Base-by-base conservation (phyloP, 1,140 invertebrate genomes). In the Pteromalus puparum region DNA sequence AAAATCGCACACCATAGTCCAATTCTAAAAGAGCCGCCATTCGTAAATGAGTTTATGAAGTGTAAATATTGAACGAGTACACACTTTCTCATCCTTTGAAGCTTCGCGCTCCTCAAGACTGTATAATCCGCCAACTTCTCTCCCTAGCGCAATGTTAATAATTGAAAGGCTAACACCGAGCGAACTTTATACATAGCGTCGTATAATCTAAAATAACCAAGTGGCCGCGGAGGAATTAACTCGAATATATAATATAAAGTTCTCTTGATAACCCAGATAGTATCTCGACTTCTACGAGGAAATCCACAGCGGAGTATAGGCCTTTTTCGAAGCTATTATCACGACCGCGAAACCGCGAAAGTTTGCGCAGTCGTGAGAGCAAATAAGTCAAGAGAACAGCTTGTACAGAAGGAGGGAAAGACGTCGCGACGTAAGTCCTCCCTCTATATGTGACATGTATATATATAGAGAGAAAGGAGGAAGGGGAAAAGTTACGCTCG, bases 141-240 rank as follows among this genome's bases (percentile, higher is more conserved):
- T n/a, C 53, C 10, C 13, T 10, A 48, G 46, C 13, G 18, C n/a
- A 3, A 67, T 68, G 15, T 65, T 65, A n/a, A 68, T 26, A 68
- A 68, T 68, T 68, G 65, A 68, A 68, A 70, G 26, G 28, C 2
- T 10, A 70, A 70, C 67, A 30, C 67, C 4, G 26, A 0, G 65
- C 21, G 26, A 68, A 68, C n/a, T 68, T 68, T n/a, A n/a, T n/a
- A 26, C 26, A 65, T 15, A 34, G 21, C 12, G 0, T 65, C 61
- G 5, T 68, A n/a, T 28, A 70, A 70, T 28, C 67, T 70, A 6
- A 70, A 70, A 70, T 70, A 28, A 70, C 53, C 53, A 61, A n/a
- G 53, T 21, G 53, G 53, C 48, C 48, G 48, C 48, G 48, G 18
- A 53, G 48, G 2, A 53, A 53, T 53, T 53, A 53, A 18, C 48